Conservation (phyloP, 37 sponge, comb jelly and placozoan genomes). For the Spongilla lacustris region DNA sequence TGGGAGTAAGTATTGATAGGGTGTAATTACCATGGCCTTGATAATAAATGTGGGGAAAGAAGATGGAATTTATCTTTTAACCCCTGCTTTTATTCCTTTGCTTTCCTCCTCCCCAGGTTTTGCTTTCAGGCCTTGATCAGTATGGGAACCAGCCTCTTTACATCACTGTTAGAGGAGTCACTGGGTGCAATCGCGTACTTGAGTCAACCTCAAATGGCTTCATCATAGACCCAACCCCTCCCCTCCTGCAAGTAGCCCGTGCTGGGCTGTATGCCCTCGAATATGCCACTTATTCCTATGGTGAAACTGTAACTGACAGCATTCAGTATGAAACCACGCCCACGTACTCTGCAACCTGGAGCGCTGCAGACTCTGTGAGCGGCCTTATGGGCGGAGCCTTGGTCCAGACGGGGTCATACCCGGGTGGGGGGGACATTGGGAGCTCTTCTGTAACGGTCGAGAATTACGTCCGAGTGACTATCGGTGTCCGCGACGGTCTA, state of each 20-base stretch:
- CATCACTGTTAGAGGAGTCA: constrained; percentile 67
- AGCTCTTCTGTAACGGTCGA: not conserved
- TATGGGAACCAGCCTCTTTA: constrained; percentile 28
- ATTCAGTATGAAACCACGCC: constrained; percentile 43
- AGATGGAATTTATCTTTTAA: too few species aligned
- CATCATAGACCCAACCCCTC: constrained; percentile 70
- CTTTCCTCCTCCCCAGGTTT: constrained; percentile 3
- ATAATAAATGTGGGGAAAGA: too few species aligned
- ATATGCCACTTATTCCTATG: constrained; percentile 1
- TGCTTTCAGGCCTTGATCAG: constrained; percentile 27
- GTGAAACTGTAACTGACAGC: not conserved
- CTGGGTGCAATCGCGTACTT: constrained; percentile 56
- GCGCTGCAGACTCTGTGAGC: constrained; percentile 38
- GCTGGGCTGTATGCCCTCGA: constrained; percentile 63
- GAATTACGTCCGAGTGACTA: constrained; percentile 16
- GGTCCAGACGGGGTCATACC: constrained; percentile 69
- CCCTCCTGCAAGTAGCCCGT: constrained; percentile 43
- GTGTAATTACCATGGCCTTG: too few species aligned
- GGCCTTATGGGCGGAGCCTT: not conserved
- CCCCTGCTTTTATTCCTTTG: constrained; percentile 4
- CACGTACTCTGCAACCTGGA: constrained; percentile 46
- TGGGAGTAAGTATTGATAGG: too few species aligned
- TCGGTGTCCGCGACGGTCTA: constrained; percentile 38
- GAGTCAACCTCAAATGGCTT: constrained; percentile 85
- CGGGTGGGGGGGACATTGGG: constrained; percentile 70